A percentile compares a stretch with the other conserved stretches of the same genome.
Conservation (phyloP, 2,113 vertebrate species). For the Cervus canadensis region DNA sequence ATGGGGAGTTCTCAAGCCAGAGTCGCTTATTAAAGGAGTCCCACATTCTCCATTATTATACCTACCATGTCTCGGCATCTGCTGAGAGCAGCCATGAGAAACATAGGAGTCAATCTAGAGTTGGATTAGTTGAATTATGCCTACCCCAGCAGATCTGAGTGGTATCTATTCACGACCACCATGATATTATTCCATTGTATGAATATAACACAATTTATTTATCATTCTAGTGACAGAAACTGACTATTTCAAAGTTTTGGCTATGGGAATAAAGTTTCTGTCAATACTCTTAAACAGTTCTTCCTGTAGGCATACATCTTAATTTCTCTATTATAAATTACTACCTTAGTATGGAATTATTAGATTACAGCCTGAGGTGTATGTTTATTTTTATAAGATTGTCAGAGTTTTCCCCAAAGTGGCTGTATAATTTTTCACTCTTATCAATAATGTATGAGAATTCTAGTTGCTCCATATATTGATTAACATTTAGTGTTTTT, state of each 20-base stretch:
- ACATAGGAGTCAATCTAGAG: not conserved
- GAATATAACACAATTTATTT: not conserved
- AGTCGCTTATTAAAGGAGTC: not conserved
- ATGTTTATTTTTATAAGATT: not conserved
- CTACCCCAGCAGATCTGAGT: not conserved
- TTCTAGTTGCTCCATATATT: not conserved
- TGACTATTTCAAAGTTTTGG: not conserved
- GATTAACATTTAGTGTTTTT: not conserved
- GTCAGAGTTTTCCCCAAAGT: not conserved
- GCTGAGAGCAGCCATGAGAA: not conserved
- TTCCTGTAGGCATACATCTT: not conserved
- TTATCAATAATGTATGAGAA: not conserved
- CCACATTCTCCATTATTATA: not conserved
- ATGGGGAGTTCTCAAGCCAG: not conserved
- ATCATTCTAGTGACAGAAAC: not conserved
- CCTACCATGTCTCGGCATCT: not conserved
- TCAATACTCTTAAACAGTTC: not conserved
- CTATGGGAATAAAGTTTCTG: not conserved
- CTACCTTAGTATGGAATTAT: not conserved
- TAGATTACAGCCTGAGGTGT: not conserved
- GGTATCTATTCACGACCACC: not conserved
- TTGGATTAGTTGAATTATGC: not conserved
- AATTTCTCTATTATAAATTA: not conserved
- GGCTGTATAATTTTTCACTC: not conserved
- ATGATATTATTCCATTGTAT: not conserved